A percentile compares a stretch with the other conserved stretches of the same genome.
Evolutionary conservation across 64 coral and sea anemone species (phyloP).

Genomic region (Actinia equina): DNA sequence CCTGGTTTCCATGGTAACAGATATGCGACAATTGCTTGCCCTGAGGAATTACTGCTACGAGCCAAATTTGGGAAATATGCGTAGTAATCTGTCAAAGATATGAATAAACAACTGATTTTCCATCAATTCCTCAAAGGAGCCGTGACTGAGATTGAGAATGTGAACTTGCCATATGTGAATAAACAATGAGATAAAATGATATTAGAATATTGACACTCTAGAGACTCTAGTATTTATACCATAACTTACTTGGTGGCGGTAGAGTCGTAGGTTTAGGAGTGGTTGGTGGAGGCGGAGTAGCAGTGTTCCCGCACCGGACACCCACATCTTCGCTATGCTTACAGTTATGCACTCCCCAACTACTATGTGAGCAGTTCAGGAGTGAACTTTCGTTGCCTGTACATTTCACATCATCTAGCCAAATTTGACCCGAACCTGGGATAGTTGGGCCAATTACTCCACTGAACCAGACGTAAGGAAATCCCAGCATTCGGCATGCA

Average conservation of each 20-base stretch:
- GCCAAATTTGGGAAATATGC: too few species aligned
- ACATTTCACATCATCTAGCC: conserved; percentile 33
- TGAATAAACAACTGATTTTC: too few species aligned
- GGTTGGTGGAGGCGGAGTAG: background rate
- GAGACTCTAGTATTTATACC: too few species aligned
- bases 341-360: conserved; percentile 38
- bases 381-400: conserved; percentile 38
- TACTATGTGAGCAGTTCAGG: conserved; percentile 17
- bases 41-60: too few species aligned
- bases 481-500: conserved; percentile 60
- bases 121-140: too few species aligned
- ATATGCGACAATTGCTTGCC: too few species aligned
- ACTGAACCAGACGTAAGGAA: conserved; percentile 27
- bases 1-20: too few species aligned
- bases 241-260: background rate
- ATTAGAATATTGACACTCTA: background rate
- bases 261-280: background rate
- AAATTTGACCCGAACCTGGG: conserved; percentile 8
- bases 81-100: too few species aligned
- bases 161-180: background rate
- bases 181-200: too few species aligned
- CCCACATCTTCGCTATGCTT: conserved; percentile 22
- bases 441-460: background rate
- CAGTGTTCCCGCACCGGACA: conserved; percentile 25
- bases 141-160: too few species aligned